Evolutionary conservation across 2,113 vertebrate genomes (phyloP).

Genomic region (Leuciscus idus): DNA sequence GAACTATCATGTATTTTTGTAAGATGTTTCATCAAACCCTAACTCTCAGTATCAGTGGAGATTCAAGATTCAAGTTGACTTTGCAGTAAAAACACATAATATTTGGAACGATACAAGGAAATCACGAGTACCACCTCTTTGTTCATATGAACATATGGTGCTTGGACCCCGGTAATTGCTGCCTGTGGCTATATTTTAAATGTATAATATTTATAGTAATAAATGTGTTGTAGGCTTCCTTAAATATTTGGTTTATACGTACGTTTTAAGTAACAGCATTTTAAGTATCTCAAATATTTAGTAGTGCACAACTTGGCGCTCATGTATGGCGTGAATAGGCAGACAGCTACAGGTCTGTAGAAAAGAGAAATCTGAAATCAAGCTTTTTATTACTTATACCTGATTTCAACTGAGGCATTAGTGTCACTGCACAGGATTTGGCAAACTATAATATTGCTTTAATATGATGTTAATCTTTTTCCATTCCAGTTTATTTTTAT

Average conservation of each 20-base stretch:
- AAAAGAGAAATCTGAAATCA: too few relatives aligned
- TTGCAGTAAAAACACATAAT: not conserved
- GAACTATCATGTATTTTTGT: not conserved
- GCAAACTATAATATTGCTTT: too few relatives aligned
- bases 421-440: too few relatives aligned
- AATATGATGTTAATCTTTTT: not conserved
- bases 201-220: not conserved
- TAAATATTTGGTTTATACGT: too few relatives aligned
- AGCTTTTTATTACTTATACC: too few relatives aligned
- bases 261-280: too few relatives aligned
- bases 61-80: not conserved
- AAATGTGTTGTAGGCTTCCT: not conserved
- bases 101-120: not conserved
- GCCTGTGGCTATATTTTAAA: not conserved
- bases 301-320: too few relatives aligned
- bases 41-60: not conserved
- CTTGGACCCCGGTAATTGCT: not conserved
- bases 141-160: not conserved
- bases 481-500: too few relatives aligned
- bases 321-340: too few relatives aligned
- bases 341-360: too few relatives aligned
- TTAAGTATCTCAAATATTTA: too few relatives aligned
- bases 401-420: too few relatives aligned
- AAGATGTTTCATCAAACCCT: not conserved
- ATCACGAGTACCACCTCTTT: not conserved